phyloP scores from a whole-genome alignment of 2,113 vertebrate genomes.

The Pardalotus punctatus region DNA sequence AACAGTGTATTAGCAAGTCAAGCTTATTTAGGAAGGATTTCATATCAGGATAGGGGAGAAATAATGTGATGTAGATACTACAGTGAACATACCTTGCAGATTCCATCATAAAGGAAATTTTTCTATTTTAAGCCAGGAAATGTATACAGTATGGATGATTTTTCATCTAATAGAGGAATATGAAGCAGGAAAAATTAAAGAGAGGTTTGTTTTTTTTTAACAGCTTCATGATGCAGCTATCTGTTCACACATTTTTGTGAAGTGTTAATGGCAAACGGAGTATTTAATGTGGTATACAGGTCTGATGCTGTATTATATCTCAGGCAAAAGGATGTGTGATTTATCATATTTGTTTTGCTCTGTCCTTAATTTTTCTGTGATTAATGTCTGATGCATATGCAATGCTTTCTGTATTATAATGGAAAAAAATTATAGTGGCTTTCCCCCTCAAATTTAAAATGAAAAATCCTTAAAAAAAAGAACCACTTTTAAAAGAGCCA shows the following conservation, averaged over 20 bases:
- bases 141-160: not conserved
- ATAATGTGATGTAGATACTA: not conserved
- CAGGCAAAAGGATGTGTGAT: not conserved
- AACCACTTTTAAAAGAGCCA: not conserved
- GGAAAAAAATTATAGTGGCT: not conserved
- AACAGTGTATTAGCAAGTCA: not conserved
- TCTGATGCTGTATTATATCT: not conserved
- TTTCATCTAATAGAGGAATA: not conserved
- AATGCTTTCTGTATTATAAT: not conserved
- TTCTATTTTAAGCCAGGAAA: not conserved
- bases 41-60: fast-evolving
- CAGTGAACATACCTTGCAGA: not conserved
- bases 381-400: constrained; percentile 15
- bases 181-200: not conserved
- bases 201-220: not conserved
- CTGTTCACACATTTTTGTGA: not conserved
- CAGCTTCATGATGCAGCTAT: not conserved
- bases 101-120: not conserved
- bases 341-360: constrained; percentile 33
- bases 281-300: not conserved
- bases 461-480: not conserved
- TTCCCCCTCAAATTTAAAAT: not conserved
- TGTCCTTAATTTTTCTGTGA: constrained; percentile 20
- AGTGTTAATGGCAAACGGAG: not conserved
- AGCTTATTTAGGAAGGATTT: not conserved